These are phyloP conservation scores for Serilophus lunatus DNA, from an alignment of 2,113 vertebrate species.

Conservation along the genomic window DNA sequence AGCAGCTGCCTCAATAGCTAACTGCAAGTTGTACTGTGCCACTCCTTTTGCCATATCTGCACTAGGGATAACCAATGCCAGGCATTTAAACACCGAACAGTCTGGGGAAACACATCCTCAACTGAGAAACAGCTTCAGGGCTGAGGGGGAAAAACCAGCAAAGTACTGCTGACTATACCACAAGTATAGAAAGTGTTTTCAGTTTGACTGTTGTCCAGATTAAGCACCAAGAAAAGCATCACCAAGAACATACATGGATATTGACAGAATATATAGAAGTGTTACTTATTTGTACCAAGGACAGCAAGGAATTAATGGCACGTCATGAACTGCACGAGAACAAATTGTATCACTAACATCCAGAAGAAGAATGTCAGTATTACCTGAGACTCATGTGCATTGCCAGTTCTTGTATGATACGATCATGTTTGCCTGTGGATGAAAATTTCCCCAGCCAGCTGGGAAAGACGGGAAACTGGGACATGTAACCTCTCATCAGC, in stretches of 20 bases:
- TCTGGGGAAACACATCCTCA: background rate
- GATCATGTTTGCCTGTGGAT: conserved; percentile 85
- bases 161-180: background rate
- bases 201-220: background rate
- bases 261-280: fast-evolving
- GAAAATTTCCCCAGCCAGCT: conserved; percentile 95
- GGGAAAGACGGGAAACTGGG: conserved; percentile 91
- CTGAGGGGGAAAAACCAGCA: too few species aligned
- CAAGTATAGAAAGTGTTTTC: background rate
- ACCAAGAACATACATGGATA: fast-evolving
- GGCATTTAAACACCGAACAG: fast-evolving
- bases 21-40: background rate
- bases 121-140: background rate
- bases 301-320: background rate
- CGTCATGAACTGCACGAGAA: background rate
- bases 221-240: background rate
- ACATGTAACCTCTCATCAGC: conserved; percentile 94
- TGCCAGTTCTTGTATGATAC: conserved; percentile 88
- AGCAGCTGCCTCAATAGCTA: background rate
- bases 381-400: conserved; percentile 94
- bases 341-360: background rate
- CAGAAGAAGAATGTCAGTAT: background rate
- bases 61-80: fast-evolving
- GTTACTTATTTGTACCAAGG: background rate
- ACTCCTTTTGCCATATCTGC: background rate